Conservation (phyloP, 1,140 invertebrate species). For the Hypsibius dujardini region DNA sequence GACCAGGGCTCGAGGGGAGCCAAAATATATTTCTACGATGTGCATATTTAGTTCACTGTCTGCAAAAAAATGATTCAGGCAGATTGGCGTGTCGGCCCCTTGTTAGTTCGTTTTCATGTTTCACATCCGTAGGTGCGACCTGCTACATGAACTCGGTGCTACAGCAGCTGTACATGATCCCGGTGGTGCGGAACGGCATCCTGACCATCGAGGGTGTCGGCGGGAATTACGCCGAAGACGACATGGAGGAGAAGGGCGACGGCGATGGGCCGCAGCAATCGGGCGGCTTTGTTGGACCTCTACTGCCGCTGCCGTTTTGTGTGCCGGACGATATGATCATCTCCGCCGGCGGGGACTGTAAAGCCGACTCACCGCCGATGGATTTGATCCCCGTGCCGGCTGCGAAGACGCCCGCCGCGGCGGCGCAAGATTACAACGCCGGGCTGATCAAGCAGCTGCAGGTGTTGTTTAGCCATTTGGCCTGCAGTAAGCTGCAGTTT, state of each 20-base stretch:
- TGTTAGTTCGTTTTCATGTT: too few relatives aligned
- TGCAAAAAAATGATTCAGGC: too few relatives aligned
- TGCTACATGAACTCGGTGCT: slow-evolving; percentile 99
- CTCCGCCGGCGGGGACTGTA: not conserved
- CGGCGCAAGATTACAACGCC: slow-evolving; percentile 69
- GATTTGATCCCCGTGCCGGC: slow-evolving; percentile 16
- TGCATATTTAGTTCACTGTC: too few relatives aligned
- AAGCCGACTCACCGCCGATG: not conserved
- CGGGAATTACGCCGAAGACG: slow-evolving; percentile 27
- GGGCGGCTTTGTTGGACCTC: not conserved
- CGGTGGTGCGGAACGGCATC: slow-evolving; percentile 61
- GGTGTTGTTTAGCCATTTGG: slow-evolving; percentile 89
- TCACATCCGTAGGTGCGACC: slow-evolving; percentile 51
- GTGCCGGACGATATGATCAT: not conserved
- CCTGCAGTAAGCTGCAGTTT: slow-evolving; percentile 85
- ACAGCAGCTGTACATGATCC: slow-evolving; percentile 90
- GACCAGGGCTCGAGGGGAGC: too few relatives aligned
- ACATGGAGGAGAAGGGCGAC: not conserved
- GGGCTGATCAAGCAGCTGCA: slow-evolving; percentile 91
- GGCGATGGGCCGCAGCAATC: not conserved
- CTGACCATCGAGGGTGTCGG: slow-evolving; percentile 63
- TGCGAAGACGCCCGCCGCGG: slow-evolving; percentile 31
- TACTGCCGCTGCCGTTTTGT: not conserved
- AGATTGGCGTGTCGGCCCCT: too few relatives aligned
- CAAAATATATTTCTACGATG: too few relatives aligned